These are phyloP conservation scores for Zele albiditarsus DNA, from an alignment of 2,888 invertebrate species.

Conservation along the genomic window DNA sequence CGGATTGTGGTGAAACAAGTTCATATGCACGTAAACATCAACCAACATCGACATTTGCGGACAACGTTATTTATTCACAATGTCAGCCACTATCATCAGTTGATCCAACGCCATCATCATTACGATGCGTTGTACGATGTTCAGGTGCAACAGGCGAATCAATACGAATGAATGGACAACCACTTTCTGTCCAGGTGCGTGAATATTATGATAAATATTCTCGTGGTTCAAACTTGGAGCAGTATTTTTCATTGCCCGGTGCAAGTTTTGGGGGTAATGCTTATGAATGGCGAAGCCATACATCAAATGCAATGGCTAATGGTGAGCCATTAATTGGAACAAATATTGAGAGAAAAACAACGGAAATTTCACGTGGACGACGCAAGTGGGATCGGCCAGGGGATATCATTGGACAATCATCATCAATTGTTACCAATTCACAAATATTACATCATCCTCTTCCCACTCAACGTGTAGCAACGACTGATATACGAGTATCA, in stretches of 20 bases:
- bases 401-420: conserved; percentile 66
- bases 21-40: not conserved
- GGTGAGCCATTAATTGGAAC: not conserved
- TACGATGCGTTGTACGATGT: not conserved
- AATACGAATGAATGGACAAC: conserved; percentile 48
- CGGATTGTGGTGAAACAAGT: not conserved
- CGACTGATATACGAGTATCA: not conserved
- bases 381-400: conserved; percentile 70
- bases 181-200: conserved; percentile 70
- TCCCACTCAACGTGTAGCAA: not conserved
- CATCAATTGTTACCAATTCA: conserved; percentile 29
- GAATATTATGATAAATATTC: conserved; percentile 83
- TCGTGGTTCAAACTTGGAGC: conserved; percentile 79
- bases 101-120: not conserved
- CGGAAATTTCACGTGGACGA: conserved; percentile 61
- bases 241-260: conserved; percentile 76
- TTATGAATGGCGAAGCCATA: conserved; percentile 58
- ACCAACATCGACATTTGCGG: not conserved
- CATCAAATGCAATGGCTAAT: not conserved
- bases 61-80: not conserved
- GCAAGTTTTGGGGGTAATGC: conserved; percentile 54
- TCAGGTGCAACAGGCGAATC: not conserved
- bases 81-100: not conserved
- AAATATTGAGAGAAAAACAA: conserved; percentile 10
- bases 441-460: not conserved